Evolutionary conservation across 1,140 invertebrate genomes (phyloP), one percentile per base, ranked within the genome.

Genomic region (Arion vulgaris): DNA sequence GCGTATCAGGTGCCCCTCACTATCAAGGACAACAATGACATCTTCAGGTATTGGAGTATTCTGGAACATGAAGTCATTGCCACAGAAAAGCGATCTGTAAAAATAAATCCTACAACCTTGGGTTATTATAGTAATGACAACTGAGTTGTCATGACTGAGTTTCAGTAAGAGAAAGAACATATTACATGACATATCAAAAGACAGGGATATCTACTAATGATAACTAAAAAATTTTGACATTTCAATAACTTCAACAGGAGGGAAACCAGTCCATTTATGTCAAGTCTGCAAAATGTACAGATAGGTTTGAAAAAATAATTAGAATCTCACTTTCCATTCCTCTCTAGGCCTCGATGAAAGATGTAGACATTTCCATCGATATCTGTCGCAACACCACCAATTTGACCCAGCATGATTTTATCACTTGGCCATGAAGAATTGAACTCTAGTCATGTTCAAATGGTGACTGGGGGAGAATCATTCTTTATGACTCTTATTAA

Each of bases 341-440:
- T 98, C 76, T 95, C 93, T 89, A 95, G 94, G 66, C 95, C 96
- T 76, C 97, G 93, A 92, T 98, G 97, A 92, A 98, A 98, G 73
- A 98, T 95, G 32, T 97, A 95, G 0, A 97, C 95, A 89, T 96
- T 95, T 19, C 95, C 95, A 39, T 95, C 91, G 17, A 94, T 94
- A 93, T 97, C 96, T 19, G 97, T 95, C 7, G n/a, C 95, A 4
- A 98, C 95, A 66, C 96, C 97, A 51, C 95, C 95, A 80, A 98
- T 95, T 93, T 98, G 96, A 4, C 97, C 97, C 38, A 97, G 93
- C 13, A 62, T 77, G 1, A 81, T 5, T 17, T 41, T 23, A 19
- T 74, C 41, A 9, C 34, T 36, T 26, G 84, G 84, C 84, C 84
- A 85, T 0, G 62, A 36, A 15, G 36, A 34, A 11, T 84, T 62